Evolutionary conservation across 2,797 vertebrate genomes (phyloP), one percentile per base, ranked within the genome.

Genomic region (Discoglossus pictus): DNA sequence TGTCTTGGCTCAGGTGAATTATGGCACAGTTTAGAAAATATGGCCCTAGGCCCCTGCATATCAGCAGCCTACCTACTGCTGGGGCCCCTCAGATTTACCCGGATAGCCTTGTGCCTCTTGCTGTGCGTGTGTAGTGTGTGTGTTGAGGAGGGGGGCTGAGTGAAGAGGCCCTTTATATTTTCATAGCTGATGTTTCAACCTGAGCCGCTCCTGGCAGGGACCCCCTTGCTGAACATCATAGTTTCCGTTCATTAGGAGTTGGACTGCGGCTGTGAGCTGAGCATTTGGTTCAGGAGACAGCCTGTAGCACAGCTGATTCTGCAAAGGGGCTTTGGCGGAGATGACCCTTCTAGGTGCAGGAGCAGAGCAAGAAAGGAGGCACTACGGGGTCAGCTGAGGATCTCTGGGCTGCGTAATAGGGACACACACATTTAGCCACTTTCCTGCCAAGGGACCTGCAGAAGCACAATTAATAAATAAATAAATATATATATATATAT

Each of bases 191-290:
- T 71, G 68, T 65, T 64, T 71, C 46, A 65, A 59, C 68, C 68
- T 64, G 61, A 64, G 68, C 61, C 15, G 46, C 44, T 71, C 53
- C 68, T 71, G 68, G 68, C 68, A 71, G 68, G 68, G 68, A 40
- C 60, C 44, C 68, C 60, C 60, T 63, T 23, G 46, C 53, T 71
- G 61, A 64, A 71, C 68, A 71, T 71, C 72, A 73, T 68, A 73
- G 59, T 73, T 73, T 73, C 72, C 74, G 69, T 73, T 73, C 72
- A 73, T 73, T 73, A 73, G 44, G 34, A 40, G 42, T 40, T 68
- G 65, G 59, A 67, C 46, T 47, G 56, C 42, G 39, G 47, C 63
- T 75, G 34, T 48, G 63, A 63, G 61, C 65, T 36, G 50, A 63
- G 64, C 7, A 18, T 42, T 64, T 40, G 68, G 34, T 35, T 39